Percentiles rank a stretch among this genome's conserved stretches.
Evolutionary conservation across 1,140 invertebrate species (phyloP).

Genomic region (Drosophila micromelanica): DNA sequence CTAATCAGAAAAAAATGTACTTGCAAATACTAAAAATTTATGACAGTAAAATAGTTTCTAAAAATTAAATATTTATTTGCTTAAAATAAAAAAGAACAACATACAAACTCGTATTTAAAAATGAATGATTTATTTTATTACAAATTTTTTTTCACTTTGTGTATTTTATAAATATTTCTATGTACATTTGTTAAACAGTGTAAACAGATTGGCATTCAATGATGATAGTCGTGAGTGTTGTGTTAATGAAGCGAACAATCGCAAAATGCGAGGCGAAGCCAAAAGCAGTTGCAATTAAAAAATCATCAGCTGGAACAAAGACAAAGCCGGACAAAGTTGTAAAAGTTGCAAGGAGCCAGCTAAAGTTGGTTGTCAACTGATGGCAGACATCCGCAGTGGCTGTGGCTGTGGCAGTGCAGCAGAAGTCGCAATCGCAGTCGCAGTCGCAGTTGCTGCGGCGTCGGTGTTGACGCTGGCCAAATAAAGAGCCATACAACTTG

Average conservation of each 20-base stretch:
- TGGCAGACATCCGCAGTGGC: slow-evolving; percentile 45
- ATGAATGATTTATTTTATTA: too few species aligned
- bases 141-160: too few species aligned
- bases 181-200: slow-evolving; percentile 25
- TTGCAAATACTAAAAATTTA: too few species aligned
- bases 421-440: slow-evolving; percentile 2
- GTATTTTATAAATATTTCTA: too few species aligned
- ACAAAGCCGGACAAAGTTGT: slow-evolving; percentile 43
- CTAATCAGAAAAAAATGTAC: background rate
- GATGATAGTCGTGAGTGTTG: slow-evolving; percentile 38
- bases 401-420: slow-evolving; percentile 5
- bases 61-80: too few species aligned
- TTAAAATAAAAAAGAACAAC: too few species aligned
- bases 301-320: slow-evolving; percentile 71
- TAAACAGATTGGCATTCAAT: slow-evolving; percentile 46
- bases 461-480: slow-evolving; percentile 41
- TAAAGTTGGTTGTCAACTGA: slow-evolving; percentile 55
- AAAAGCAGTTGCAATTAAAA: slow-evolving; percentile 72
- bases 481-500: slow-evolving; percentile 26
- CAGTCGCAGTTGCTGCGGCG: slow-evolving; percentile 31
- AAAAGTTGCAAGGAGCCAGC: slow-evolving; percentile 57
- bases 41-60: too few species aligned
- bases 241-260: slow-evolving; percentile 62
- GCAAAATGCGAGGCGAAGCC: slow-evolving; percentile 32
- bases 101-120: too few species aligned